Percentiles rank a stretch among this genome's conserved stretches.
These are phyloP conservation scores for Glaucidium brasilianum DNA, from an alignment of 2,113 vertebrate species.

Conservation along the genomic window DNA sequence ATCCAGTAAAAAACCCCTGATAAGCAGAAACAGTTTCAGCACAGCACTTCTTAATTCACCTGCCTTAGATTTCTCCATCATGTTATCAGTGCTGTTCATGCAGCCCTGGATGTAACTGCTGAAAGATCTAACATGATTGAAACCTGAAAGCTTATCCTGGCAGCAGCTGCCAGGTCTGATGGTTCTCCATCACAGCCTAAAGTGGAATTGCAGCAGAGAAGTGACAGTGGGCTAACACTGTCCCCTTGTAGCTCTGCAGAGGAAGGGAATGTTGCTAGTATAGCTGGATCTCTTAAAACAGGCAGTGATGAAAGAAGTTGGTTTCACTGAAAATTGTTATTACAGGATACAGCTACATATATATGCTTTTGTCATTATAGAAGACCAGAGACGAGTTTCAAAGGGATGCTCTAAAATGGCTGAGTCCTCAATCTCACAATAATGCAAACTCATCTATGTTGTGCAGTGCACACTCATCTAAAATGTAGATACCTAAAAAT, in stretches of 20 bases:
- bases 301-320: not conserved
- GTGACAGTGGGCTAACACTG: not conserved
- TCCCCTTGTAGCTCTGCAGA: not conserved
- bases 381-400: not conserved
- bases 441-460: not conserved
- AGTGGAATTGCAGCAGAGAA: not conserved
- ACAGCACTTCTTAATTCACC: not conserved
- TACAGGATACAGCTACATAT: not conserved
- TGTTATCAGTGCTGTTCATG: not conserved
- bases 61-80: not conserved
- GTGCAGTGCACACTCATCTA: not conserved
- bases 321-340: not conserved
- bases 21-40: not conserved
- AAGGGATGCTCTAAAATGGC: not conserved
- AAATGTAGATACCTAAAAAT: constrained; percentile 38
- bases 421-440: not conserved
- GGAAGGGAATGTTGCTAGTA: not conserved
- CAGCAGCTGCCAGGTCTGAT: not conserved
- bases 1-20: not conserved
- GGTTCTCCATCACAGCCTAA: not conserved
- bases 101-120: not conserved
- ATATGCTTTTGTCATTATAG: not conserved
- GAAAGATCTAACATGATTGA: not conserved
- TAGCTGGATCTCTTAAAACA: not conserved
- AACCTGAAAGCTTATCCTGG: constrained; percentile 6